phyloP scores from a whole-genome alignment of 1,140 invertebrate genomes.

The Cotesia chilonis region DNA sequence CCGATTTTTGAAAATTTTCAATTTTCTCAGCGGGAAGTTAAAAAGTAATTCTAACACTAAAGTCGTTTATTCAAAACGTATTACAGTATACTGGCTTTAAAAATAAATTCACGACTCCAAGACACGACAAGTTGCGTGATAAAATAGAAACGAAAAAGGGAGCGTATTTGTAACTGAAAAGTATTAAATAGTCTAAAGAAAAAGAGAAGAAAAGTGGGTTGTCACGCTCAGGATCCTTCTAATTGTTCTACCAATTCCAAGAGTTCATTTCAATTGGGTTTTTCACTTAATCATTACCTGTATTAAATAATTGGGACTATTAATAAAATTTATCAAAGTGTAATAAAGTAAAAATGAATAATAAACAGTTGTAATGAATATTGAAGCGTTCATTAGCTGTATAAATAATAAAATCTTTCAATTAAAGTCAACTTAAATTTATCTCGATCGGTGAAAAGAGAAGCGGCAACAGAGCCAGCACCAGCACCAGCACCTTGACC shows the following conservation, averaged over 20 bases:
- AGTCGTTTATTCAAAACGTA: neutral
- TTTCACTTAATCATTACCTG: too few relatives aligned
- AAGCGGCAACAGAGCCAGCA: conserved; percentile 43
- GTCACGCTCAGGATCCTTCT: conserved; percentile 35
- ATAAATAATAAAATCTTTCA: conserved; percentile 15
- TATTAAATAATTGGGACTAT: too few relatives aligned
- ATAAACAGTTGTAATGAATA: too few relatives aligned
- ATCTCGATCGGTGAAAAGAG: conserved; percentile 26
- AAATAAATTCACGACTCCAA: conserved; percentile 43
- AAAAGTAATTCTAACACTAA: too few relatives aligned
- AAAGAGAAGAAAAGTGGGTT: conserved; percentile 33
- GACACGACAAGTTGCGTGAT: conserved; percentile 57
- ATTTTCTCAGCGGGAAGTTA: too few relatives aligned
- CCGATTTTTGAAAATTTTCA: too few relatives aligned
- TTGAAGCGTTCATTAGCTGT: too few relatives aligned
- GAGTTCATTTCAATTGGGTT: too few relatives aligned
- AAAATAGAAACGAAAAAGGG: conserved; percentile 14
- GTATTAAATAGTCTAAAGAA: neutral
- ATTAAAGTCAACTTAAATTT: too few relatives aligned
- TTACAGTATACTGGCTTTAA: neutral
- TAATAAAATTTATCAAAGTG: too few relatives aligned
- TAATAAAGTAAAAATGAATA: too few relatives aligned
- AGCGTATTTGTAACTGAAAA: conserved; percentile 1
- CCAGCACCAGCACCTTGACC: conserved; percentile 42
- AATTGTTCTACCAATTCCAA: conserved; percentile 25